These are phyloP conservation scores for Dolichoris vasculosae DNA, from an alignment of 1,140 invertebrate species.

Conservation along the genomic window DNA sequence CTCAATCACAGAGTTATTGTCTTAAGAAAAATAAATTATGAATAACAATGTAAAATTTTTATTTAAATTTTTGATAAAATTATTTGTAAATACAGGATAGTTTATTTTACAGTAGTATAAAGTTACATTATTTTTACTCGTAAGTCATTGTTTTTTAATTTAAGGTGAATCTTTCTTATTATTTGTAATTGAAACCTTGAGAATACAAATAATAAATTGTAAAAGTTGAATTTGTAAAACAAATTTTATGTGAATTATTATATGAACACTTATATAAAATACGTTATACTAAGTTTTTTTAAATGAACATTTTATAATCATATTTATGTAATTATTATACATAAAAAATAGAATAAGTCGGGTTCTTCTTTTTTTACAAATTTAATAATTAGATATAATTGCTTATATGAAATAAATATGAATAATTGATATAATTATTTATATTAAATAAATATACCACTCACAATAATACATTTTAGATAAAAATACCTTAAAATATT, in stretches of 20 bases:
- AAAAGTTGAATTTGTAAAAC: too few species aligned
- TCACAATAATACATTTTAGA: too few species aligned
- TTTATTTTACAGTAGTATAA: neutral
- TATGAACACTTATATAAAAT: neutral
- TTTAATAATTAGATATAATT: too few species aligned
- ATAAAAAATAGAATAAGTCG: too few species aligned
- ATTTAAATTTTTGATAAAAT: neutral
- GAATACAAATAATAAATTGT: neutral
- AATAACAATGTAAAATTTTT: constrained; percentile 23
- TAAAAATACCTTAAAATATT: too few species aligned
- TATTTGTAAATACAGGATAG: neutral
- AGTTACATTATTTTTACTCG: neutral
- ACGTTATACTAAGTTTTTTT: too few species aligned
- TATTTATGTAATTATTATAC: too few species aligned
- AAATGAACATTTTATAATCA: too few species aligned
- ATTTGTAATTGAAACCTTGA: neutral
- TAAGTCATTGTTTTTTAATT: neutral
- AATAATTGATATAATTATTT: too few species aligned
- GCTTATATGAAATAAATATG: too few species aligned
- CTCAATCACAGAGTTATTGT: constrained; percentile 43
- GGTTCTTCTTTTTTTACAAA: too few species aligned
- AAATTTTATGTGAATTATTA: neutral
- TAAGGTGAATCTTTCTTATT: neutral
- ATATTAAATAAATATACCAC: too few species aligned
- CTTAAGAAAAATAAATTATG: constrained; percentile 42